phyloP scores from a whole-genome alignment of 2,797 vertebrate genomes.

The Pagetopsis macropterus region DNA sequence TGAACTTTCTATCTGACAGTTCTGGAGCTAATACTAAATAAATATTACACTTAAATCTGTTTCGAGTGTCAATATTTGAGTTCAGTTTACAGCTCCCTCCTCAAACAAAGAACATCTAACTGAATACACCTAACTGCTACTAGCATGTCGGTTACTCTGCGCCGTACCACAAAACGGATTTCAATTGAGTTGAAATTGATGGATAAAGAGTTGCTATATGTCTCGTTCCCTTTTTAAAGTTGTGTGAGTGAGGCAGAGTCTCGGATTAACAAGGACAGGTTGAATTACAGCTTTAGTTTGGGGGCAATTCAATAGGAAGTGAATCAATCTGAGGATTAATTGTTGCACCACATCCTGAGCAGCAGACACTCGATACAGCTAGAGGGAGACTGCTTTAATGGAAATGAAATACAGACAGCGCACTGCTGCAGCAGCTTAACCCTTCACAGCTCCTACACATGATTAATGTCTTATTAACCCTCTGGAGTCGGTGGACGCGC shows the following conservation, averaged over 20 bases:
- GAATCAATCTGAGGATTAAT: slow-evolving; percentile 88
- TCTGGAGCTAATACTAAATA: not conserved
- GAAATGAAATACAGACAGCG: slow-evolving; percentile 75
- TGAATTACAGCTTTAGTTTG: slow-evolving; percentile 83
- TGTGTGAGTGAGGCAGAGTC: slow-evolving; percentile 63
- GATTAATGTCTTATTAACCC: slow-evolving; percentile 10
- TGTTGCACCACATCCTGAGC: slow-evolving; percentile 87
- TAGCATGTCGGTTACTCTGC: not conserved
- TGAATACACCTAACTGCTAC: not conserved
- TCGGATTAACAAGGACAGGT: slow-evolving; percentile 80
- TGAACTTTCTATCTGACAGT: not conserved
- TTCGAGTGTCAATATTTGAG: not conserved
- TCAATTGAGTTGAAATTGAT: slow-evolving; percentile 41
- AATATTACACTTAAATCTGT: not conserved
- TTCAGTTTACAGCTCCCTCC: too few relatives aligned
- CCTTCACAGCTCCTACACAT: slow-evolving; percentile 45
- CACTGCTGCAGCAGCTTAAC: slow-evolving; percentile 62
- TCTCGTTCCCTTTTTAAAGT: slow-evolving; percentile 55
- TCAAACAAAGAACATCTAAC: not conserved
- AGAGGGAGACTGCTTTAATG: slow-evolving; percentile 76
- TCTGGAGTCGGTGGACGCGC: too few relatives aligned
- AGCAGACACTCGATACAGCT: slow-evolving; percentile 83
- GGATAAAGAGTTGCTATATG: slow-evolving; percentile 47
- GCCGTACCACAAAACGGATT: slow-evolving; percentile 14
- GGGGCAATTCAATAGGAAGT: slow-evolving; percentile 87